Percentiles rank a stretch among this genome's conserved stretches.
Evolutionary conservation across 2,113 vertebrate species (phyloP).

Genomic region (Platysteira castanea): DNA sequence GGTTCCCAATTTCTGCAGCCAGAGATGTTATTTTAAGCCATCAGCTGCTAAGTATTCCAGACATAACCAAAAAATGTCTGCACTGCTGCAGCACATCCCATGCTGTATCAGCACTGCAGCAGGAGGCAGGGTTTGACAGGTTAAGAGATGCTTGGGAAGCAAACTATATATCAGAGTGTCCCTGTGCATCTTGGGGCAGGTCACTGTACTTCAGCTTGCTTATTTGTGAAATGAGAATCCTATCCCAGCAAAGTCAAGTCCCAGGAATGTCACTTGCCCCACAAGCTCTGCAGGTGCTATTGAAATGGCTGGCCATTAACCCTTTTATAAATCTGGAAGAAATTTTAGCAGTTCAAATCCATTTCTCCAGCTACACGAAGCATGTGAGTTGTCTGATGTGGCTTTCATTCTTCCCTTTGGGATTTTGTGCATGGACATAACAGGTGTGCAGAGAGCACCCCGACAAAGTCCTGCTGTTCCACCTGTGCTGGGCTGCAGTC

Average conservation of each 20-base stretch:
- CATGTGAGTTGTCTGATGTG: neutral
- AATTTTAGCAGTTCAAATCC: neutral
- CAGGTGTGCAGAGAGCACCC: neutral
- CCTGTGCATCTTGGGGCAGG: neutral
- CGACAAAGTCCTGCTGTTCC: neutral
- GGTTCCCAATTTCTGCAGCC: constrained; percentile 8
- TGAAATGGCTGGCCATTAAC: neutral
- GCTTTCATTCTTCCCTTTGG: neutral
- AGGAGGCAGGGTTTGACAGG: neutral
- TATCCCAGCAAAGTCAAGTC: neutral
- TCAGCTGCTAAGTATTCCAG: constrained; percentile 35
- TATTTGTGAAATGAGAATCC: neutral
- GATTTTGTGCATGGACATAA: neutral
- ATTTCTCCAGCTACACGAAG: neutral
- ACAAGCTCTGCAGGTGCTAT: neutral
- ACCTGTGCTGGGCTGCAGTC: neutral
- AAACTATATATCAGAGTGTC: neutral
- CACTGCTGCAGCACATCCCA: neutral
- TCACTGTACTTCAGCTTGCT: neutral
- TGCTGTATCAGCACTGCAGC: constrained; percentile 1
- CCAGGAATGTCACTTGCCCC: neutral
- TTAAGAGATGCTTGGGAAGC: neutral
- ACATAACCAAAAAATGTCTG: neutral
- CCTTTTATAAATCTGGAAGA: neutral
- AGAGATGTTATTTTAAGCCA: constrained; percentile 3